Conservation (phyloP, 1,140 invertebrate genomes). For the Eupristina koningsbergeri region DNA sequence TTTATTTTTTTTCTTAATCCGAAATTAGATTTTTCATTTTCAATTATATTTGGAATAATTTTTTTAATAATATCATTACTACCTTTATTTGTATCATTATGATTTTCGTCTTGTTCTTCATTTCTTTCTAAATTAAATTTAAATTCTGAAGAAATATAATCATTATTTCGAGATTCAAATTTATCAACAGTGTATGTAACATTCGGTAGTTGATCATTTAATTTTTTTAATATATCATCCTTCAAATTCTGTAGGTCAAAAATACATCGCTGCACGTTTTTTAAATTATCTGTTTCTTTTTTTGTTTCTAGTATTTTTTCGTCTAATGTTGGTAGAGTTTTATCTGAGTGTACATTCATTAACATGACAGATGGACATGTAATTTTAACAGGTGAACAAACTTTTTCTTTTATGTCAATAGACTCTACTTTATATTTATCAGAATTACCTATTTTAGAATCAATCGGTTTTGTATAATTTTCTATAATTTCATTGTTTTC, state of each 20-base stretch:
- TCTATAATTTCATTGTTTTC: background rate
- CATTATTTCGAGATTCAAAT: conserved; percentile 1
- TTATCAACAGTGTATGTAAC: background rate
- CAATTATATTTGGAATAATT: background rate
- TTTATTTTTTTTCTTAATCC: background rate
- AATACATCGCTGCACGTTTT: conserved; percentile 27
- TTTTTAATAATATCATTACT: background rate
- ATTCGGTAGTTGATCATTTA: conserved; percentile 30
- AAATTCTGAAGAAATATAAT: background rate
- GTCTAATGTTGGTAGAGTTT: background rate
- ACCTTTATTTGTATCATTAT: background rate
- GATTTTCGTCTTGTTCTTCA: background rate
- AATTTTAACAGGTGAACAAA: background rate
- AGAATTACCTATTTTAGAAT: background rate
- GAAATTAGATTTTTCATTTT: conserved; percentile 12
- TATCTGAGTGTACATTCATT: background rate
- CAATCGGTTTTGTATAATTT: background rate
- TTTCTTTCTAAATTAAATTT: background rate
- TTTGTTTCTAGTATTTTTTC: background rate
- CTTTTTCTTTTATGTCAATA: background rate
- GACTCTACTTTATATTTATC: background rate
- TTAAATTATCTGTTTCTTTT: conserved; percentile 21
- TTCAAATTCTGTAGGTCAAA: conserved; percentile 46
- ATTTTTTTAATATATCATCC: conserved; percentile 46
- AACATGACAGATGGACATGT: background rate